Conservation (phyloP, 1,140 invertebrate species). For the Procambarus virginalis region DNA sequence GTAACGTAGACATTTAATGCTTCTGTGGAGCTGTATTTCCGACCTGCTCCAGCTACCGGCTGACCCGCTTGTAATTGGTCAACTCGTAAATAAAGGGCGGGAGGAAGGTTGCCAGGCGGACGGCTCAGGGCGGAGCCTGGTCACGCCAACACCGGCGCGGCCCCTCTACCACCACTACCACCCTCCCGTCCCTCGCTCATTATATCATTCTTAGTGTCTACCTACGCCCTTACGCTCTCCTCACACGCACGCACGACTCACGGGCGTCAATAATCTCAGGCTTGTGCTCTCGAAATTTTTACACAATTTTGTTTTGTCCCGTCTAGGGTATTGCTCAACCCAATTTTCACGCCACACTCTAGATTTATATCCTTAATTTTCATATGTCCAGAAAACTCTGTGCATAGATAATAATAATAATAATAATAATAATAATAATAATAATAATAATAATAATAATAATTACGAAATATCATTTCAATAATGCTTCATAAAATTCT, state of each 20-base stretch:
- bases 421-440: too few species aligned
- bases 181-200: not conserved
- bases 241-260: not conserved
- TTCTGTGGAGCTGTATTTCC: not conserved
- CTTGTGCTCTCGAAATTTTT: too few species aligned
- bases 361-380: too few species aligned
- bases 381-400: too few species aligned
- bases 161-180: not conserved
- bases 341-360: too few species aligned
- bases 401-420: too few species aligned
- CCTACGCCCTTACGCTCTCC: not conserved
- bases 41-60: not conserved
- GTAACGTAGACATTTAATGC: not conserved
- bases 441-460: too few species aligned
- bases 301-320: too few species aligned
- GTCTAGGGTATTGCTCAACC: too few species aligned
- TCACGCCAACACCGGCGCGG: not conserved
- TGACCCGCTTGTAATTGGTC: conserved; percentile 18
- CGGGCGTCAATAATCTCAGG: too few species aligned
- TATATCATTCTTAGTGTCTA: not conserved
- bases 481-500: too few species aligned
- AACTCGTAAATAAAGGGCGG: conserved; percentile 17
- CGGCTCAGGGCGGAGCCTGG: not conserved
- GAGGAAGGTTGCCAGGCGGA: not conserved
- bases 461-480: too few species aligned